phyloP scores from a whole-genome alignment of 92 coral and sea anemone species.

The Pocillopora grandis region DNA sequence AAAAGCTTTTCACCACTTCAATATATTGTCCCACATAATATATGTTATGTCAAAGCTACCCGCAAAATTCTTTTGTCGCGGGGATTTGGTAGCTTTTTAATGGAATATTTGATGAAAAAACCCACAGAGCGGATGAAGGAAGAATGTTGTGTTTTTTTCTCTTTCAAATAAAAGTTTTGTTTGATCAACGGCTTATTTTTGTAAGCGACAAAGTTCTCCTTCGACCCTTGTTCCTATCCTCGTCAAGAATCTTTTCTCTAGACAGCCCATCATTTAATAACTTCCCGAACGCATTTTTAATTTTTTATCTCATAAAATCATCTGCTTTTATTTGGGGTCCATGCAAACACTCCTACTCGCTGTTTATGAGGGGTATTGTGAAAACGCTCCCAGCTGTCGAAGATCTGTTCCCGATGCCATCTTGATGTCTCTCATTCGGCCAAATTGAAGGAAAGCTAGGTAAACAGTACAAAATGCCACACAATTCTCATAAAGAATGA shows the following conservation, averaged over 20 bases:
- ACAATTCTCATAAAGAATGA: conserved; percentile 43
- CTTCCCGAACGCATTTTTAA: conserved; percentile 49
- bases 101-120: conserved; percentile 57
- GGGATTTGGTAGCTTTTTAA: conserved; percentile 51
- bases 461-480: conserved; percentile 47
- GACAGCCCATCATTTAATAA: conserved; percentile 42
- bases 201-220: neutral
- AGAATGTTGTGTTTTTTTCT: neutral
- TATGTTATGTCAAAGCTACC: conserved; percentile 66
- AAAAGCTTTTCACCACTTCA: conserved; percentile 77
- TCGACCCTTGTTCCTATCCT: conserved; percentile 10
- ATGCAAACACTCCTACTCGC: conserved; percentile 55
- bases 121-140: conserved; percentile 11
- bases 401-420: conserved; percentile 34
- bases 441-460: conserved; percentile 40
- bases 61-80: conserved; percentile 65
- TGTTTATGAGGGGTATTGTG: conserved; percentile 74
- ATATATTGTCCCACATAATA: conserved; percentile 61
- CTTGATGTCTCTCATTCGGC: conserved; percentile 33
- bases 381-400: conserved; percentile 69
- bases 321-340: conserved; percentile 62
- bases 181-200: conserved; percentile 17
- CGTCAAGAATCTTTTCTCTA: neutral
- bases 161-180: conserved; percentile 20
- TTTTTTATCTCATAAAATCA: conserved; percentile 70